Evolutionary conservation across 2,113 vertebrate genomes (phyloP).

Genomic region (Ictalurus punctatus): DNA sequence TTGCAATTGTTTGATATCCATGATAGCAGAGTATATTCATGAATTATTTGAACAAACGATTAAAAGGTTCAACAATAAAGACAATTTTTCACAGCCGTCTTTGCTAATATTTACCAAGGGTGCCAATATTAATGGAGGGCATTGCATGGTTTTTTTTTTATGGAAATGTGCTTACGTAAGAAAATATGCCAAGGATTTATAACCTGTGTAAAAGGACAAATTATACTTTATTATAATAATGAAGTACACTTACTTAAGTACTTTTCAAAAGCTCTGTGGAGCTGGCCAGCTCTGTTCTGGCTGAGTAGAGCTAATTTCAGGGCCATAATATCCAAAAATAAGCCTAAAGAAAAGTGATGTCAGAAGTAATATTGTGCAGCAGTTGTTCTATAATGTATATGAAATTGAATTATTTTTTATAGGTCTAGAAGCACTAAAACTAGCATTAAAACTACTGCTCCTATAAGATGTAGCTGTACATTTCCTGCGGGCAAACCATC

Average conservation of each 20-base stretch:
- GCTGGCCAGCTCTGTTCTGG: neutral
- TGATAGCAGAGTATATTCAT: too few species aligned
- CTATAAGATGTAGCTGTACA: conserved; percentile 62
- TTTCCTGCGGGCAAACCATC: conserved; percentile 70
- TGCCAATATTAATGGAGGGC: too few species aligned
- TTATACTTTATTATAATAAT: neutral
- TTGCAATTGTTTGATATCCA: too few species aligned
- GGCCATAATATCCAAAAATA: neutral
- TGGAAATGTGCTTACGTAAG: neutral
- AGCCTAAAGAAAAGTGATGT: neutral
- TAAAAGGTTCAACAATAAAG: too few species aligned
- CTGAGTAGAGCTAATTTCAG: neutral
- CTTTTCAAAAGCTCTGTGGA: neutral
- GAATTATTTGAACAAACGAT: too few species aligned
- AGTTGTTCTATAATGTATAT: neutral
- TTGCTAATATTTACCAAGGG: too few species aligned
- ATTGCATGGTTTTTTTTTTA: neutral
- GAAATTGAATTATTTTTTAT: neutral
- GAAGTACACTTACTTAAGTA: neutral
- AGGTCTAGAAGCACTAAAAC: neutral
- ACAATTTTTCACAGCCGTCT: too few species aligned
- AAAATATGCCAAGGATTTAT: neutral
- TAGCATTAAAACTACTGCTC: conserved; percentile 15
- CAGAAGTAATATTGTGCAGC: neutral
- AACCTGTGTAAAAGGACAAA: conserved; percentile 9